Conservation (phyloP, 2,888 invertebrate species). For the Vesta saturnalis region DNA sequence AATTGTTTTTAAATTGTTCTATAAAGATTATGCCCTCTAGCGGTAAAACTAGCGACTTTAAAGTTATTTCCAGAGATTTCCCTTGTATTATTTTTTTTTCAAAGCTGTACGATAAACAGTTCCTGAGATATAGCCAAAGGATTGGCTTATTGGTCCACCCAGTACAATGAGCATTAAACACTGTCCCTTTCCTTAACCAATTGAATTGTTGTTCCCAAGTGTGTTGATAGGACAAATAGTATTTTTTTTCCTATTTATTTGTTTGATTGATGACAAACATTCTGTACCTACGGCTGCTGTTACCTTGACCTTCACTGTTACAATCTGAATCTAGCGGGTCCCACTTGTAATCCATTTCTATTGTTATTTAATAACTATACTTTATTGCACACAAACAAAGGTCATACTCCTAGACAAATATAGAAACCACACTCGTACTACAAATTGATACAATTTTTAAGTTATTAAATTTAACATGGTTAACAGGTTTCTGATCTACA, state of each 20-base stretch:
- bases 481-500: slow-evolving; percentile 3
- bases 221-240: background rate
- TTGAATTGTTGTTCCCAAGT: background rate
- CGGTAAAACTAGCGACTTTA: too few relatives aligned
- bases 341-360: background rate
- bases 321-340: background rate
- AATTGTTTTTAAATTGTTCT: too few relatives aligned
- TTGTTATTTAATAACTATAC: background rate
- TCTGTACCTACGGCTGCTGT: background rate
- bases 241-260: background rate
- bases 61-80: too few relatives aligned
- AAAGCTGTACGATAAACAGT: background rate
- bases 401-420: background rate
- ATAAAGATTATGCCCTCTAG: too few relatives aligned
- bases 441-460: too few relatives aligned
- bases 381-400: background rate
- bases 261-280: slow-evolving; percentile 2
- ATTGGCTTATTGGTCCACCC: too few relatives aligned
- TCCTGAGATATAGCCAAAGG: too few relatives aligned
- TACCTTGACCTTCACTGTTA: background rate
- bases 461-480: background rate
- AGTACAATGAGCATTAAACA: too few relatives aligned
- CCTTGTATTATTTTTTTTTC: background rate
- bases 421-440: too few relatives aligned
- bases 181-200: too few relatives aligned